Percentiles rank a stretch among this genome's conserved stretches.
phyloP scores from a whole-genome alignment of 2,113 vertebrate genomes.

The Hippocampus comes region DNA sequence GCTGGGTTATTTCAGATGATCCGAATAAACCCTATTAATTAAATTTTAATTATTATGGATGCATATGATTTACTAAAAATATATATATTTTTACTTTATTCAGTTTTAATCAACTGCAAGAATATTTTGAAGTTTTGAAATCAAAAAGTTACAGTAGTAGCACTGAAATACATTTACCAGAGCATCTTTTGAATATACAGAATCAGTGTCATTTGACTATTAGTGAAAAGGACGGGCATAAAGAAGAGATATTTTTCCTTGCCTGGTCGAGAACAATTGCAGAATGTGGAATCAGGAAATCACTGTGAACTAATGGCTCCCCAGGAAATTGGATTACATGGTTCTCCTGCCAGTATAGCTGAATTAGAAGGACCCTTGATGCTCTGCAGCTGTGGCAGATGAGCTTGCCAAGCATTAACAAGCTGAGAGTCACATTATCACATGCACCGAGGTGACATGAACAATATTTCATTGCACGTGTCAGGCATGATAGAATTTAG shows the following conservation, averaged over 20 bases:
- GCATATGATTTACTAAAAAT: too few species aligned
- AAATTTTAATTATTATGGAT: too few species aligned
- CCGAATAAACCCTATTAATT: too few species aligned
- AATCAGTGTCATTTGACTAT: slow-evolving; percentile 2
- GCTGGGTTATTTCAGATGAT: too few species aligned
- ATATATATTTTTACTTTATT: too few species aligned
- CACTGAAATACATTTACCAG: neutral
- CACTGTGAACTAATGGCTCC: slow-evolving; percentile 40
- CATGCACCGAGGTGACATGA: neutral
- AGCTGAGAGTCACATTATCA: neutral
- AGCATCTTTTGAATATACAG: neutral
- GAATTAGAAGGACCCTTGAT: slow-evolving; percentile 35
- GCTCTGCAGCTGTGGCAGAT: slow-evolving; percentile 28
- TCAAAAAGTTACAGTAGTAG: neutral
- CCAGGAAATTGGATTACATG: slow-evolving; percentile 47
- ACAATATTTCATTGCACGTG: neutral
- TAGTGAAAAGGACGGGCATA: slow-evolving; percentile 14
- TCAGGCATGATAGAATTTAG: neutral
- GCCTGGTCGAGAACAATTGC: slow-evolving; percentile 29
- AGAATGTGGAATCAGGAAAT: slow-evolving; percentile 41
- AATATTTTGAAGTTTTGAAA: neutral
- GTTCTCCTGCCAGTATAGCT: slow-evolving; percentile 34
- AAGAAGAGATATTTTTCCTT: slow-evolving; percentile 24
- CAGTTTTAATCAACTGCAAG: too few species aligned
- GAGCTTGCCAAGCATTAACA: slow-evolving; percentile 16